phyloP scores from a whole-genome alignment of 2,797 vertebrate species.

The Platyrinchus mystaceus region DNA sequence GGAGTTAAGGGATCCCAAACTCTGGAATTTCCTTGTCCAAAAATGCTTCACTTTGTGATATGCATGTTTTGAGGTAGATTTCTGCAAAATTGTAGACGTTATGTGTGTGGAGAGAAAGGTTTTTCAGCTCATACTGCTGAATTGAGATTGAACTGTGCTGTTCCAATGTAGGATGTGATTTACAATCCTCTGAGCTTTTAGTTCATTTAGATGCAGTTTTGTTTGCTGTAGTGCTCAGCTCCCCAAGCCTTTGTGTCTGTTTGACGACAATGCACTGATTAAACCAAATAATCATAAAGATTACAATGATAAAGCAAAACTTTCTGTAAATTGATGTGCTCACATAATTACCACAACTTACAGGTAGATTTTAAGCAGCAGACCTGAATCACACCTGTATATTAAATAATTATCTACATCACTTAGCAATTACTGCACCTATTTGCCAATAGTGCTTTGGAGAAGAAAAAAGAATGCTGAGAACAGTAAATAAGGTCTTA shows the following conservation, averaged over 20 bases:
- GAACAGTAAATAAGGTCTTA: neutral
- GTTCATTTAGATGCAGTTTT: neutral
- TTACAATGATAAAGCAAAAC: neutral
- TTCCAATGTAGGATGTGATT: neutral
- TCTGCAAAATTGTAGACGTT: neutral
- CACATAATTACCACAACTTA: slow-evolving; percentile 9
- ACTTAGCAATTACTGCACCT: slow-evolving; percentile 6
- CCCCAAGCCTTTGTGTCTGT: neutral
- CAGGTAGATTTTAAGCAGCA: slow-evolving; percentile 20
- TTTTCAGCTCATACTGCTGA: neutral
- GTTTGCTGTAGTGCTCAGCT: slow-evolving; percentile 1
- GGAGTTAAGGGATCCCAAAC: neutral
- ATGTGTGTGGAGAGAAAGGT: neutral
- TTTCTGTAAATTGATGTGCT: slow-evolving; percentile 11
- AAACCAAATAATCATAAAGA: neutral
- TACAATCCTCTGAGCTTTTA: neutral
- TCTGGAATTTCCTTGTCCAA: neutral
- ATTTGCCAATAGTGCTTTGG: neutral
- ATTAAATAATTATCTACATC: slow-evolving; percentile 1
- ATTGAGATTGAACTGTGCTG: neutral
- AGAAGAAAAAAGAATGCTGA: slow-evolving; percentile 4
- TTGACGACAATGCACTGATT: neutral
- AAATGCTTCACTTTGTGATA: neutral
- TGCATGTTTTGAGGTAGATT: neutral
- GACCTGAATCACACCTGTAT: neutral